Evolutionary conservation across 2,888 invertebrate genomes (phyloP).

Genomic region (Scaptomyza cyrtandrae): DNA sequence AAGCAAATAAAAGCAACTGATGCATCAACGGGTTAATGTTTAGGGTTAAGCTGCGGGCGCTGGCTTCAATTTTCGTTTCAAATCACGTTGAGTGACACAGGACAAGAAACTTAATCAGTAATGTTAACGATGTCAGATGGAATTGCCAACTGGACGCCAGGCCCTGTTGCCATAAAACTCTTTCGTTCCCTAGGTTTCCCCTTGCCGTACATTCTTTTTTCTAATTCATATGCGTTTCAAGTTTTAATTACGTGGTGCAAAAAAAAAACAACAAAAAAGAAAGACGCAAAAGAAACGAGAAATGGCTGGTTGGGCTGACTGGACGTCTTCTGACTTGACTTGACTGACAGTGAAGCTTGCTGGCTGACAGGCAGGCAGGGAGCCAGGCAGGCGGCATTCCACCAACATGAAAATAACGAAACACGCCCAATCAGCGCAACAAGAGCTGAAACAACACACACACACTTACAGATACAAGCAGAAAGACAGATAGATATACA

Average conservation of each 20-base stretch:
- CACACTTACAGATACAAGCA: conserved; percentile 8
- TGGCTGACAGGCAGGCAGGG: conserved; percentile 39
- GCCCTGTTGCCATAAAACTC: conserved; percentile 57
- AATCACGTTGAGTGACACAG: conserved; percentile 81
- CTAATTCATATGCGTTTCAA: conserved; percentile 84
- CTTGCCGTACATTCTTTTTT: conserved; percentile 64
- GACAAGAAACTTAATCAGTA: conserved; percentile 82
- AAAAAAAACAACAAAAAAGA: background rate
- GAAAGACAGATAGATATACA: conserved; percentile 27
- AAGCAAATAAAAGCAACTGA: conserved; percentile 44
- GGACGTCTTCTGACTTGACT: conserved; percentile 51
- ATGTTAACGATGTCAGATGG: conserved; percentile 81
- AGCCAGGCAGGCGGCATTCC: conserved; percentile 48
- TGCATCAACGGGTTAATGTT: conserved; percentile 44
- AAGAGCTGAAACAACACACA: conserved; percentile 62
- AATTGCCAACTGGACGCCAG: conserved; percentile 28
- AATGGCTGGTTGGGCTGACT: conserved; percentile 40
- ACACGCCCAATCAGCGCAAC: conserved; percentile 79
- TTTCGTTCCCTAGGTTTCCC: conserved; percentile 58
- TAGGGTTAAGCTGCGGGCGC: conserved; percentile 39
- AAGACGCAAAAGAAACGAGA: conserved; percentile 33
- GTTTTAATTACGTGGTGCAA: conserved; percentile 83
- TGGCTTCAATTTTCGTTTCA: conserved; percentile 65
- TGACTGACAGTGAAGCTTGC: conserved; percentile 67
- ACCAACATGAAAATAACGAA: conserved; percentile 77